A percentile compares a stretch with the other conserved stretches of the same genome.
phyloP scores from a whole-genome alignment of 2,888 invertebrate species.

The Chrysina gloriosa region DNA sequence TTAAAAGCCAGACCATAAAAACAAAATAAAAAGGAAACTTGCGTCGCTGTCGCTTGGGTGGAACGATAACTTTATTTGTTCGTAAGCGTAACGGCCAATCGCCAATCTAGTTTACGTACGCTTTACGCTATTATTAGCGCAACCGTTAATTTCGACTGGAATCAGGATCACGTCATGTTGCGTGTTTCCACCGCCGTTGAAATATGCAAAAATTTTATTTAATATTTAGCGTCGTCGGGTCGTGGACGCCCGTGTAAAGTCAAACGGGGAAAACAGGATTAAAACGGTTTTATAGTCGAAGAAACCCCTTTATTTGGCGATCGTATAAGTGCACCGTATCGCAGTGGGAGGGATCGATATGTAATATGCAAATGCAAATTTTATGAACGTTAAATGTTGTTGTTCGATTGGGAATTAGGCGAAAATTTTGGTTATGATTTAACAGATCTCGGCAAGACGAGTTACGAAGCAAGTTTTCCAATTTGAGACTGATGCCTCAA shows the following conservation, averaged over 20 bases:
- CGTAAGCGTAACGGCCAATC: conserved; percentile 1
- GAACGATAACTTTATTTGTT: neutral
- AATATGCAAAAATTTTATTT: conserved; percentile 26
- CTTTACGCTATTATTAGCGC: conserved; percentile 18
- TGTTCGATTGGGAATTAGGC: too few relatives aligned
- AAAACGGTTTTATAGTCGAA: conserved; percentile 11
- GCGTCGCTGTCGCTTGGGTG: neutral
- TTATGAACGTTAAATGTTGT: too few relatives aligned
- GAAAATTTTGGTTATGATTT: too few relatives aligned
- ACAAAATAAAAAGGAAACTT: too few relatives aligned
- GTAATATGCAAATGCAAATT: neutral
- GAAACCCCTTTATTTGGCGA: neutral
- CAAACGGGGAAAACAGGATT: conserved; percentile 7
- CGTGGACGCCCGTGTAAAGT: neutral
- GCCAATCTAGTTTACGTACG: neutral
- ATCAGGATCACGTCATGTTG: conserved; percentile 17
- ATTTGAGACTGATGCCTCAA: too few relatives aligned
- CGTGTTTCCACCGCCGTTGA: conserved; percentile 12
- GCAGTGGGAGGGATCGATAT: neutral
- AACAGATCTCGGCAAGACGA: too few relatives aligned
- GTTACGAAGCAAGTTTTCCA: too few relatives aligned
- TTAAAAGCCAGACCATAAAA: too few relatives aligned
- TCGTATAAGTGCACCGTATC: neutral
- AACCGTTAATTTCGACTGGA: conserved; percentile 20
- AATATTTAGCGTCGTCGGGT: conserved; percentile 6